phyloP scores from a whole-genome alignment of 2,797 vertebrate genomes.

The Danionella dracula region DNA sequence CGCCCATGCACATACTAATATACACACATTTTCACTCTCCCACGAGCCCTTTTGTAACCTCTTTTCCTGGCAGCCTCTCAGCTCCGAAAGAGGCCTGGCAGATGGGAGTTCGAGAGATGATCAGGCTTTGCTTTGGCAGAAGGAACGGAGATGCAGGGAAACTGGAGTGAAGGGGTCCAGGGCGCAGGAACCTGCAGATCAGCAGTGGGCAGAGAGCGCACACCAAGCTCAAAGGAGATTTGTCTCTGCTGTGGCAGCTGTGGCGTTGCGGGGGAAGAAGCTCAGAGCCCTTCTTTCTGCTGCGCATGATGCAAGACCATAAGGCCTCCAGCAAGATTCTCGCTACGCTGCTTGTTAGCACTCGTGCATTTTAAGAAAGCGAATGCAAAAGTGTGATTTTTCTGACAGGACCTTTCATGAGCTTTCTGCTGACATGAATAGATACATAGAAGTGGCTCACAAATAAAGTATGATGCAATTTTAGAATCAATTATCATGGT shows the following conservation, averaged over 20 bases:
- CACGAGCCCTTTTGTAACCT: slow-evolving; percentile 28
- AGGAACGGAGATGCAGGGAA: slow-evolving; percentile 20
- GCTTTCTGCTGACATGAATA: slow-evolving; percentile 67
- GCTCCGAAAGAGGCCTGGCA: slow-evolving; percentile 26
- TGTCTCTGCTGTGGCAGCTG: slow-evolving; percentile 36
- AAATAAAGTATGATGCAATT: slow-evolving; percentile 74
- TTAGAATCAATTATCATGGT: slow-evolving; percentile 75
- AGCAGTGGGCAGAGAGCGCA: slow-evolving; percentile 35
- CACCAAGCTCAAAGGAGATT: slow-evolving; percentile 41
- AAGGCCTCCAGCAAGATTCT: slow-evolving; percentile 68
- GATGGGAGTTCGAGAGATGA: slow-evolving; percentile 27
- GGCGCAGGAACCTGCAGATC: slow-evolving; percentile 34
- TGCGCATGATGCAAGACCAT: slow-evolving; percentile 72
- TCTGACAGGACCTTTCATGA: slow-evolving; percentile 72
- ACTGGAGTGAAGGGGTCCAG: slow-evolving; percentile 39
- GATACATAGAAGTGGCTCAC: slow-evolving; percentile 71
- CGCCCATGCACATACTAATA: slow-evolving; percentile 3
- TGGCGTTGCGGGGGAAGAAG: slow-evolving; percentile 40
- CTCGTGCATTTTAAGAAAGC: slow-evolving; percentile 64
- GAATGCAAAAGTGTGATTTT: slow-evolving; percentile 71
- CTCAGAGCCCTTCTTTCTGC: slow-evolving; percentile 44
- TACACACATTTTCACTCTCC: slow-evolving; percentile 20
- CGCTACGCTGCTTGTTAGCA: slow-evolving; percentile 67
- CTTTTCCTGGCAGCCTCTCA: slow-evolving; percentile 26
- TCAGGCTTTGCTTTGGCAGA: slow-evolving; percentile 24